Base-by-base conservation (phyloP, 1,140 invertebrate genomes). In the Drosophila ambigua region DNA sequence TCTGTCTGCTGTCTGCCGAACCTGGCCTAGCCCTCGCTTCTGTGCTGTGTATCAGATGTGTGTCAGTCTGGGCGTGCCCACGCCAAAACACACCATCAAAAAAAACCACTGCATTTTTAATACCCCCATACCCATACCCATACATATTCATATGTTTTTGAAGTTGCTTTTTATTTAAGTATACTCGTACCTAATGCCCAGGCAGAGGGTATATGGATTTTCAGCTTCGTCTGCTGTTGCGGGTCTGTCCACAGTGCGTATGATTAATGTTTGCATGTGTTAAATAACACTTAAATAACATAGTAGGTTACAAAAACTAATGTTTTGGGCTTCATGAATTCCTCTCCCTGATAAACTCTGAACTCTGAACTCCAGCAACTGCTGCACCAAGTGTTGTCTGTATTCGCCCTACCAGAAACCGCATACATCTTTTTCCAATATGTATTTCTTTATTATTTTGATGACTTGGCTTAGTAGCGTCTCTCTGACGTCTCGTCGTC, bases 11-110 rank as follows among this genome's bases (percentile, higher is more conserved):
- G 28, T 35, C 20, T 46, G 26, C 26, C 15, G 60, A 39, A 61
- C 58, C 26, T 16, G 11, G 50, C 41, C 46, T 39, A 39, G 11
- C 26, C 26, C 24, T 43, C 48, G 13, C 6, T 20, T 24, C 23
- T 44, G 8, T 20, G 39, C 20, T 24, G 60, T 26, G 51, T 58
- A 24, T 69, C 31, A 64, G 66, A 69, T 69, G 66, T 69, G 20
- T 69, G 64, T 67, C 66, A 69, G 66, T 43, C 31, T 45, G 59
- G 68, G 58, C 15, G 66, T 72, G 59, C 54, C 79, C 76, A 79
- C 61, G 28, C 60, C 28, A 43, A 31, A 31, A 46, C 16, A 26
- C 11, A 63, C 16, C 23, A 39, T 13, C 69, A 24, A 24, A 24
- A 72, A 73, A 68, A 68, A 31, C 35, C 11, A 45, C 43, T 53